A percentile compares a stretch with the other conserved stretches of the same genome.
phyloP scores from a whole-genome alignment of 2,888 invertebrate genomes.

The Melanargia galathea region DNA sequence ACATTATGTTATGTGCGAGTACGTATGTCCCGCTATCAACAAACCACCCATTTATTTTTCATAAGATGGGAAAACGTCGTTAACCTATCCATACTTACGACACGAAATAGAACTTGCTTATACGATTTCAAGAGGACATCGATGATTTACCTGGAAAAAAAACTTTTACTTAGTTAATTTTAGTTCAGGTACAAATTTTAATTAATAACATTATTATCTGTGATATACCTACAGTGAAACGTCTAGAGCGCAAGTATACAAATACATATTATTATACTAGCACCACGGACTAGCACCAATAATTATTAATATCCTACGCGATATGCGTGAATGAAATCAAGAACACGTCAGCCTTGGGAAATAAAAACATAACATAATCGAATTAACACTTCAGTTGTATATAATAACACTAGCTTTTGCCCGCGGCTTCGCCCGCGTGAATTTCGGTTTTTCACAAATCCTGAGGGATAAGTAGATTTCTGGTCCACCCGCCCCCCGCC shows the following conservation, averaged over 20 bases:
- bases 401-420: neutral
- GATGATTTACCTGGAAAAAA: neutral
- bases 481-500: no score
- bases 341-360: slow-evolving; percentile 31
- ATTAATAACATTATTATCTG: neutral
- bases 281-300: neutral
- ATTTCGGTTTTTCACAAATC: no score
- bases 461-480: no score
- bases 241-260: neutral
- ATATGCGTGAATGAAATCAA: slow-evolving; percentile 34
- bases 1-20: no score
- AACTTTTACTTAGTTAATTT: neutral
- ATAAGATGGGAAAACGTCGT: no score
- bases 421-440: no score
- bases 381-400: neutral
- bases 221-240: slow-evolving; percentile 2
- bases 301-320: neutral
- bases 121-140: neutral
- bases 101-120: no score
- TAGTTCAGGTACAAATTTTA: neutral
- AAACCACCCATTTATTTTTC: no score
- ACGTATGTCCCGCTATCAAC: no score
- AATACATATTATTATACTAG: no score
- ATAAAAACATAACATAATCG: no score
- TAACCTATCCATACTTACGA: no score